phyloP scores from a whole-genome alignment of 1,140 invertebrate species.

The Neoseiulus cucumeris region DNA sequence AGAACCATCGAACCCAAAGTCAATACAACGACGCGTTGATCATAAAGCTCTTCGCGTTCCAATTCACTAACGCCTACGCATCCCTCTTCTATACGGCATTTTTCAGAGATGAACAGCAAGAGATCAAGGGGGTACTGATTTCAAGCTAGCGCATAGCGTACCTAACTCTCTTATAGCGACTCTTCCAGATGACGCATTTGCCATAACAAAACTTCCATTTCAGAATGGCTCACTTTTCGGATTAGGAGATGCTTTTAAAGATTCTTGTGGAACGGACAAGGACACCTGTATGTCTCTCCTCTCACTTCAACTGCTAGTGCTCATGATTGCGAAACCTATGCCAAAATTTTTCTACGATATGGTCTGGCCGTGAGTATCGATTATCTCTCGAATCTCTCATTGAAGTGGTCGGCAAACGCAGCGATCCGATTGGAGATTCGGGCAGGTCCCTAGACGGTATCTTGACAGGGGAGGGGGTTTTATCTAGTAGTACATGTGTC shows the following conservation, averaged over 20 bases:
- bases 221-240: conserved; percentile 24
- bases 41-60: conserved; percentile 31
- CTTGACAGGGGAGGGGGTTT: no score
- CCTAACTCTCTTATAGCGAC: not conserved
- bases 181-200: not conserved
- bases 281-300: conserved; percentile 30
- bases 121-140: conserved; percentile 21
- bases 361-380: conserved; percentile 27
- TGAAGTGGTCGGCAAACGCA: no score
- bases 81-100: conserved; percentile 32
- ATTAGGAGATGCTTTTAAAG: conserved; percentile 25
- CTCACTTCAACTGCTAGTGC: conserved; percentile 28
- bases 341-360: conserved; percentile 28
- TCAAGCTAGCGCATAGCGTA: conserved; percentile 8
- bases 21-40: conserved; percentile 29
- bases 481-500: no score
- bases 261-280: conserved; percentile 24
- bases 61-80: conserved; percentile 31
- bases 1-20: conserved; percentile 31
- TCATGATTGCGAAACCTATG: conserved; percentile 29
- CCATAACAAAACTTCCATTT: not conserved
- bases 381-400: no score
- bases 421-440: no score
- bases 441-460: no score
- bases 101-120: conserved; percentile 20